phyloP scores from a whole-genome alignment of 2,888 invertebrate genomes.

The Diaphora mendica region DNA sequence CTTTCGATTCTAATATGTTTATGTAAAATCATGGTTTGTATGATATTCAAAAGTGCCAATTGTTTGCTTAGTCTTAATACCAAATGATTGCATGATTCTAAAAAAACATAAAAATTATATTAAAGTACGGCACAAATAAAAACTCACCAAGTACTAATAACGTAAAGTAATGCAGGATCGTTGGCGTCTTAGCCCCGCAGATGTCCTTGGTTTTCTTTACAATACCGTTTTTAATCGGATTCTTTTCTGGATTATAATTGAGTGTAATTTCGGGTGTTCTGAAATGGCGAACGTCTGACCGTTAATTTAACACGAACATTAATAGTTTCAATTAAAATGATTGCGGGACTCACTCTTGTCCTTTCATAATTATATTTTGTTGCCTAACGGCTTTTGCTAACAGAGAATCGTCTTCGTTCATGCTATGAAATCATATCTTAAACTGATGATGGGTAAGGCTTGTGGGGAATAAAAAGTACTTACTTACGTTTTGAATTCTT shows the following conservation, averaged over 20 bases:
- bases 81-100: background rate
- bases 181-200: slow-evolving; percentile 41
- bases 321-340: slow-evolving; percentile 34
- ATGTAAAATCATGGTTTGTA: background rate
- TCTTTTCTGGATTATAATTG: slow-evolving; percentile 47
- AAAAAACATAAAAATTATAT: background rate
- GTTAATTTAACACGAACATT: slow-evolving; percentile 24
- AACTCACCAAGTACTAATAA: slow-evolving; percentile 62
- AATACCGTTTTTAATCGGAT: slow-evolving; percentile 36
- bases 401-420: slow-evolving; percentile 74
- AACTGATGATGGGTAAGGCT: slow-evolving; percentile 41
- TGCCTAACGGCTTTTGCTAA: slow-evolving; percentile 56
- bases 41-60: background rate
- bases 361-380: slow-evolving; percentile 55
- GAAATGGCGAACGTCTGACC: slow-evolving; percentile 27
- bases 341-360: slow-evolving; percentile 55
- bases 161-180: slow-evolving; percentile 52
- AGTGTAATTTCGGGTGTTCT: slow-evolving; percentile 50
- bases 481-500: slow-evolving; percentile 75
- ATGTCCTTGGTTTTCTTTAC: slow-evolving; percentile 35
- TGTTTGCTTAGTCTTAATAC: background rate
- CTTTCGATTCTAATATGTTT: background rate
- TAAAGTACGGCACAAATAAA: background rate
- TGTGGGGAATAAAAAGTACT: slow-evolving; percentile 54
- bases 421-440: slow-evolving; percentile 48